These are phyloP conservation scores for Chiroxiphia lanceolata DNA, from an alignment of 2,797 vertebrate species.

Conservation along the genomic window DNA sequence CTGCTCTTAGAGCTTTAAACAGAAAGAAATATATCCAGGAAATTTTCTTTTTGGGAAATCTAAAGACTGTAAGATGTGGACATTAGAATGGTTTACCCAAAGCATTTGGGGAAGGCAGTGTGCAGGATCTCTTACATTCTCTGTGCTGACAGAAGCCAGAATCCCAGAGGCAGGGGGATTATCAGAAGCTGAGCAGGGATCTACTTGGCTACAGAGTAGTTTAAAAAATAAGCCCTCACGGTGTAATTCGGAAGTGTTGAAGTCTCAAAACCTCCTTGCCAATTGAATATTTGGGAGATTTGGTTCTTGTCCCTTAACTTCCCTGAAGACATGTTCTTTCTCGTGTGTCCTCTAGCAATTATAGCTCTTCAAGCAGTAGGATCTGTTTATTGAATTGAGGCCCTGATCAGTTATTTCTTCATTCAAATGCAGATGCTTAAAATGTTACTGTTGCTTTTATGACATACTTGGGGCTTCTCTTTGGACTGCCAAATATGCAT, in stretches of 20 bases:
- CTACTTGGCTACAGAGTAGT: background rate
- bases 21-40: background rate
- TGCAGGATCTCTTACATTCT: background rate
- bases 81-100: background rate
- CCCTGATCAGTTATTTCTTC: background rate
- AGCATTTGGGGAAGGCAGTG: background rate
- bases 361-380: background rate
- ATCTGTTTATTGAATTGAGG: background rate
- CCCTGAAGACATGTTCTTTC: background rate
- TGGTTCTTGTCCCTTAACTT: background rate
- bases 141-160: background rate
- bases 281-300: background rate
- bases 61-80: background rate
- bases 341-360: background rate
- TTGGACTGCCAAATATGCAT: background rate
- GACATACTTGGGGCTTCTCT: background rate
- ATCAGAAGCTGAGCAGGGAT: background rate
- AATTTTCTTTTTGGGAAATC: background rate
- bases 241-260: background rate
- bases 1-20: background rate
- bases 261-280: background rate
- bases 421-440: background rate
- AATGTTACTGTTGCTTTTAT: background rate
- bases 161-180: background rate
- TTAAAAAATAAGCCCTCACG: background rate